phyloP scores from a whole-genome alignment of 2,113 vertebrate genomes.

The Misgurnus anguillicaudatus region DNA sequence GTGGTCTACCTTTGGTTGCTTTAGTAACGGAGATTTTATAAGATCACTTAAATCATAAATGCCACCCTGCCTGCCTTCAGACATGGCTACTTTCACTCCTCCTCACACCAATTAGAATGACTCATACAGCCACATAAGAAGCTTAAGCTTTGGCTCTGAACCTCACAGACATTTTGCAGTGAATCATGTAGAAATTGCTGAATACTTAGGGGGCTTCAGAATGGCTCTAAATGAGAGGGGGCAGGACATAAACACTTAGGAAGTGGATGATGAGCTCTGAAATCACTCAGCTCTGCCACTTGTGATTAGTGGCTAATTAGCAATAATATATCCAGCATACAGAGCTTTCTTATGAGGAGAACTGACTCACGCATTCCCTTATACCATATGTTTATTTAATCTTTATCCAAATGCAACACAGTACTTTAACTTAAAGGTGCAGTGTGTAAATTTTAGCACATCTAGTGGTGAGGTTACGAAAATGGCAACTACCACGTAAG shows the following conservation, averaged over 20 bases:
- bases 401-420: constrained; percentile 5
- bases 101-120: constrained; percentile 42
- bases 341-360: not conserved
- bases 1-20: constrained; percentile 37
- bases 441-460: too few relatives aligned
- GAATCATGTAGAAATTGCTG: constrained; percentile 19
- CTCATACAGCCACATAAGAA: constrained; percentile 28
- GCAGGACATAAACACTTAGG: constrained; percentile 34
- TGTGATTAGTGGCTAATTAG: constrained; percentile 45
- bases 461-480: too few relatives aligned
- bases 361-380: constrained; percentile 3
- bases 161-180: constrained; percentile 20
- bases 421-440: too few relatives aligned
- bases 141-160: constrained; percentile 11
- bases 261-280: constrained; percentile 43
- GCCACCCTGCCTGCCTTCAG: constrained; percentile 10
- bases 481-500: too few relatives aligned
- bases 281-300: constrained; percentile 37
- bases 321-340: constrained; percentile 26
- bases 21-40: constrained; percentile 34
- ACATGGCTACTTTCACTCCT: constrained; percentile 27
- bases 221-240: constrained; percentile 19
- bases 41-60: constrained; percentile 21
- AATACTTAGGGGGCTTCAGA: constrained; percentile 26
- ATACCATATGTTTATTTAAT: constrained; percentile 30